A percentile compares a stretch with the other conserved stretches of the same genome.
Conservation (phyloP, 2,797 vertebrate genomes). For the Tinamus major region DNA sequence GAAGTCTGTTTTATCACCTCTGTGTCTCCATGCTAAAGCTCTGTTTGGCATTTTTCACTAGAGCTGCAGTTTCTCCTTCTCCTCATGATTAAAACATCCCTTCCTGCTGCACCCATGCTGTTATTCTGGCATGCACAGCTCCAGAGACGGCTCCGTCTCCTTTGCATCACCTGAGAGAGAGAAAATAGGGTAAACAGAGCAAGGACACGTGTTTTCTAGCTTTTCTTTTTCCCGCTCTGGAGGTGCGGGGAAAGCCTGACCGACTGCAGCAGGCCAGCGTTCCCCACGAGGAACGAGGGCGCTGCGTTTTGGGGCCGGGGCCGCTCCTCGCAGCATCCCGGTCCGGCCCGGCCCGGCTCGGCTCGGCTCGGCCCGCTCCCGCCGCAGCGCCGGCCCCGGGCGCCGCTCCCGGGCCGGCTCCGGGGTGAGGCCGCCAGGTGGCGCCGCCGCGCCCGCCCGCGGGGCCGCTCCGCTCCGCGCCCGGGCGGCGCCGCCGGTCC, state of each 20-base stretch:
- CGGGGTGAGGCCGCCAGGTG: neutral
- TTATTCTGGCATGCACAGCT: neutral
- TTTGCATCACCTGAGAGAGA: neutral
- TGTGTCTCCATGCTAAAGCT: neutral
- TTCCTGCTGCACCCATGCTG: neutral
- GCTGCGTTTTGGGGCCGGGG: neutral
- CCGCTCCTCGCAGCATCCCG: no score
- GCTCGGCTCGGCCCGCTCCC: no score
- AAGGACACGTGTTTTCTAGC: rapidly evolving
- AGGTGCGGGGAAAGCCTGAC: neutral
- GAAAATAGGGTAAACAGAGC: rapidly evolving
- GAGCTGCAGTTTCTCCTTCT: neutral
- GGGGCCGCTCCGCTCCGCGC: neutral
- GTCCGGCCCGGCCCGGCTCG: no score
- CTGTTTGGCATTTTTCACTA: neutral
- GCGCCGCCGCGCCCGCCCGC: neutral
- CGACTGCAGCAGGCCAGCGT: neutral
- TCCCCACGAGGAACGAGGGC: neutral
- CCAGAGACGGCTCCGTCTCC: neutral
- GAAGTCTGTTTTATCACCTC: neutral
- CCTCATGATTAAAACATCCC: neutral
- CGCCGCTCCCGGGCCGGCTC: no score
- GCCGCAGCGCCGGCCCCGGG: neutral
- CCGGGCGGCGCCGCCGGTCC: neutral
- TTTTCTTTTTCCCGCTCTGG: neutral